Conservation (phyloP, 2,797 vertebrate genomes). For the Cichlasoma orientale region DNA sequence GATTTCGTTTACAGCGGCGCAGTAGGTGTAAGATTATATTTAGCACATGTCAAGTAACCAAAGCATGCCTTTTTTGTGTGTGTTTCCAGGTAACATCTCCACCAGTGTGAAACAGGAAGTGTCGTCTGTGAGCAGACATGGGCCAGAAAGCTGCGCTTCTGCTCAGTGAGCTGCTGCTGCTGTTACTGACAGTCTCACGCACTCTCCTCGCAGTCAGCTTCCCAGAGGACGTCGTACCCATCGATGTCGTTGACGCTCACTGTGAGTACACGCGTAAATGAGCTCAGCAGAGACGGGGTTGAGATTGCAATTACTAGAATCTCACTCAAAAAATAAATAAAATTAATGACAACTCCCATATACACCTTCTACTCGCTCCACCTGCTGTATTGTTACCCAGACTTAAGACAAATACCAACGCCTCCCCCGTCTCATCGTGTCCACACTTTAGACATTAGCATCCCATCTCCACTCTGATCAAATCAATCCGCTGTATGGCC, state of each 20-base stretch:
- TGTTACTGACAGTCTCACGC: constrained; percentile 75
- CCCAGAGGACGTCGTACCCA: constrained; percentile 91
- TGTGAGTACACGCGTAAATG: constrained; percentile 84
- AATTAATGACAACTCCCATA: not conserved
- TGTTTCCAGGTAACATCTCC: constrained; percentile 86
- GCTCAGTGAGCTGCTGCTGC: constrained; percentile 82
- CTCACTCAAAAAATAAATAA: not conserved
- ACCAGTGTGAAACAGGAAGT: constrained; percentile 79
- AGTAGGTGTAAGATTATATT: not conserved
- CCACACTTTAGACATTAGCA: constrained; percentile 39
- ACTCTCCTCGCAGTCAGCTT: constrained; percentile 89
- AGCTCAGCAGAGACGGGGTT: not conserved
- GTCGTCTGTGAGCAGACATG: constrained; percentile 85
- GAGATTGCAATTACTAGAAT: not conserved
- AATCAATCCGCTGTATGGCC: constrained; percentile 55
- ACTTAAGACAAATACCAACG: constrained; percentile 19
- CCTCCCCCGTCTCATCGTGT: constrained; percentile 4
- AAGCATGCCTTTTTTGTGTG: constrained; percentile 38
- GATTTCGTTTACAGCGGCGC: not conserved
- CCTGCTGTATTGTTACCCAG: not conserved
- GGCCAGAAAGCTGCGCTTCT: constrained; percentile 82
- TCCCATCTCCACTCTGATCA: constrained; percentile 39
- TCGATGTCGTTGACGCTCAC: constrained; percentile 91
- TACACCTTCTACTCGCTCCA: not conserved
- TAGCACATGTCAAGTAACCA: not conserved